These are phyloP conservation scores for Dasypogon diadema DNA, from an alignment of 2,888 invertebrate genomes.

Conservation along the genomic window DNA sequence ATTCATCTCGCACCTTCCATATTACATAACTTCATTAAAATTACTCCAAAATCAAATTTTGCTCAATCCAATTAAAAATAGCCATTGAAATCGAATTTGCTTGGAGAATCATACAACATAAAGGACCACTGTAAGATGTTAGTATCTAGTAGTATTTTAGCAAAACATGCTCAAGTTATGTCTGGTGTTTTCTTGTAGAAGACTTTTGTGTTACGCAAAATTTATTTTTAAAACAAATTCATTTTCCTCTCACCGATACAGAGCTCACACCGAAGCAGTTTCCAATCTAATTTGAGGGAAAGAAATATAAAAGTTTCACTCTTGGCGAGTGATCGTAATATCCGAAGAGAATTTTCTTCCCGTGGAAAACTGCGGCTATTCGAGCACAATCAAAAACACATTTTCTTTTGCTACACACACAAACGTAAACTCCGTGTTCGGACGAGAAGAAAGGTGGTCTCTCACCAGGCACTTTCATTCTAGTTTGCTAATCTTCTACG, in stretches of 20 bases:
- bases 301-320: background rate
- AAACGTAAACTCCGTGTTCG: slow-evolving; percentile 5
- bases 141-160: slow-evolving; percentile 1
- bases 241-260: background rate
- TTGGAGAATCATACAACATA: slow-evolving; percentile 1
- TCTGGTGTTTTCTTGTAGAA: slow-evolving; percentile 21
- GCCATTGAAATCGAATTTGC: slow-evolving; percentile 41
- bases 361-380: background rate
- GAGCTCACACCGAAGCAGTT: background rate
- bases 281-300: background rate
- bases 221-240: slow-evolving; percentile 55
- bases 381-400: background rate
- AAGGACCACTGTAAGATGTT: background rate
- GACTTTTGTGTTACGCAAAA: slow-evolving; percentile 56
- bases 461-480: slow-evolving; percentile 34
- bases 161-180: slow-evolving; percentile 1
- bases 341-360: slow-evolving; percentile 23
- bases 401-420: slow-evolving; percentile 20
- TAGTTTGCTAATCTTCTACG: slow-evolving; percentile 54
- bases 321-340: background rate
- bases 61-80: slow-evolving; percentile 15
- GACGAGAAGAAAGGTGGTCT: slow-evolving; percentile 23
- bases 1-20: background rate
- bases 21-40: slow-evolving; percentile 25
- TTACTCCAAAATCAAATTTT: slow-evolving; percentile 3